A percentile compares a stretch with the other conserved stretches of the same genome.
These are phyloP conservation scores for Drosophila auraria DNA, from an alignment of 1,140 invertebrate genomes.

Conservation along the genomic window DNA sequence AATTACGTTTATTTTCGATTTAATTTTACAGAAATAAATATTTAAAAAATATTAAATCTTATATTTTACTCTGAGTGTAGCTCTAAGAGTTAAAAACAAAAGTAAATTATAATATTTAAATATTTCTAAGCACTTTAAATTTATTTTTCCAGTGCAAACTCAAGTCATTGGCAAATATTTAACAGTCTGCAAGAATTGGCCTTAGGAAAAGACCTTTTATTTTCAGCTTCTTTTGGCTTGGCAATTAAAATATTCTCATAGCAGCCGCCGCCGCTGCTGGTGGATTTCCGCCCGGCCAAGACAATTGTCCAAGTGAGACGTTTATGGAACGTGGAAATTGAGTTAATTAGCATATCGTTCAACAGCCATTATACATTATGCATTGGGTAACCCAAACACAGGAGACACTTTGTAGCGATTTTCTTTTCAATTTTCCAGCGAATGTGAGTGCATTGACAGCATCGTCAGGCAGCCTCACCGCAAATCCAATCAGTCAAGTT, in stretches of 20 bases:
- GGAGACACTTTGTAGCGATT: conserved; percentile 30
- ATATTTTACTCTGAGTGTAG: too few relatives aligned
- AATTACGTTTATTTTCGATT: too few relatives aligned
- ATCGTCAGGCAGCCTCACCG: conserved; percentile 22
- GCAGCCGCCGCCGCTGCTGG: conserved; percentile 13
- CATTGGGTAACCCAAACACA: conserved; percentile 45
- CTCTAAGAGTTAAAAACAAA: too few relatives aligned
- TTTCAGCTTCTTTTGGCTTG: conserved; percentile 38
- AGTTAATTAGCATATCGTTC: conserved; percentile 73
- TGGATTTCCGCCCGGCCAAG: conserved; percentile 57
- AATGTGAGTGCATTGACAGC: conserved; percentile 53
- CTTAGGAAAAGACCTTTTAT: conserved; percentile 31
- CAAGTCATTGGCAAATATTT: conserved; percentile 16
- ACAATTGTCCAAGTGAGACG: conserved; percentile 70
- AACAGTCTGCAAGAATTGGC: conserved; percentile 22
- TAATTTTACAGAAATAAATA: too few relatives aligned
- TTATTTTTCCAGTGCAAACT: neutral
- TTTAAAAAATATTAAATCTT: too few relatives aligned
- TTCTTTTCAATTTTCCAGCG: conserved; percentile 51
- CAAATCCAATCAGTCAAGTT: conserved; percentile 64
- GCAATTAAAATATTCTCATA: conserved; percentile 78
- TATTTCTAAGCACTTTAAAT: neutral
- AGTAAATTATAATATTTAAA: too few relatives aligned
- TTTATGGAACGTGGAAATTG: conserved; percentile 79
- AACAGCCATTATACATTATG: conserved; percentile 30